A percentile compares a stretch with the other conserved stretches of the same genome.
These are phyloP conservation scores for Arion vulgaris DNA, from an alignment of 1,140 invertebrate species.

Conservation along the genomic window DNA sequence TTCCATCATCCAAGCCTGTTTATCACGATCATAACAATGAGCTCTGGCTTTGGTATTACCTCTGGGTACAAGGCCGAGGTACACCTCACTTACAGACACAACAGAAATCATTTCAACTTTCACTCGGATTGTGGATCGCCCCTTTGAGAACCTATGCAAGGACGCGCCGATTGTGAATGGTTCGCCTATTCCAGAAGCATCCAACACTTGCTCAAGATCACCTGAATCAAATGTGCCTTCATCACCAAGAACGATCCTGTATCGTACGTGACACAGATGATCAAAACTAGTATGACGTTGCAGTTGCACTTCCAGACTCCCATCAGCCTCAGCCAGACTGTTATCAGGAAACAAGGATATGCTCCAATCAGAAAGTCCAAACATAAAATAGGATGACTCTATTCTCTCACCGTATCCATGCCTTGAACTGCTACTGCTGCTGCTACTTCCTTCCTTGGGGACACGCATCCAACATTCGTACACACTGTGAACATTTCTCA, in stretches of 20 bases:
- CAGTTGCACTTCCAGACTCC: conserved; percentile 76
- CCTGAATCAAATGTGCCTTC: conserved; percentile 83
- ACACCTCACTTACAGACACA: conserved; percentile 82
- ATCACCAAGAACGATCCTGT: conserved; percentile 81
- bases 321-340: conserved; percentile 70
- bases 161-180: conserved; percentile 57
- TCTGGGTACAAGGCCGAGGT: conserved; percentile 71
- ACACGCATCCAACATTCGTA: conserved; percentile 78
- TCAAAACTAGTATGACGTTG: conserved; percentile 86
- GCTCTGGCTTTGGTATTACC: conserved; percentile 65
- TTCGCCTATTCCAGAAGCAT: conserved; percentile 73
- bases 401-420: conserved; percentile 73
- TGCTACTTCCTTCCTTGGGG: conserved; percentile 52
- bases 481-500: conserved; percentile 84
- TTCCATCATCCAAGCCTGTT: conserved; percentile 87
- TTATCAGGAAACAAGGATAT: conserved; percentile 80
- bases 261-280: conserved; percentile 83
- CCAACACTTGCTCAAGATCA: conserved; percentile 83
- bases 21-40: conserved; percentile 88
- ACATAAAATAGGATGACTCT: conserved; percentile 82
- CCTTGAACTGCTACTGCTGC: conserved; percentile 38
- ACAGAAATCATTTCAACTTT: conserved; percentile 85
- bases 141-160: conserved; percentile 60
- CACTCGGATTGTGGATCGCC: conserved; percentile 76
- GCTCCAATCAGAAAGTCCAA: conserved; percentile 90